A percentile compares a stretch with the other conserved stretches of the same genome.
Evolutionary conservation across 2,113 vertebrate species (phyloP).

Genomic region (Phalacrocorax aristotelis): DNA sequence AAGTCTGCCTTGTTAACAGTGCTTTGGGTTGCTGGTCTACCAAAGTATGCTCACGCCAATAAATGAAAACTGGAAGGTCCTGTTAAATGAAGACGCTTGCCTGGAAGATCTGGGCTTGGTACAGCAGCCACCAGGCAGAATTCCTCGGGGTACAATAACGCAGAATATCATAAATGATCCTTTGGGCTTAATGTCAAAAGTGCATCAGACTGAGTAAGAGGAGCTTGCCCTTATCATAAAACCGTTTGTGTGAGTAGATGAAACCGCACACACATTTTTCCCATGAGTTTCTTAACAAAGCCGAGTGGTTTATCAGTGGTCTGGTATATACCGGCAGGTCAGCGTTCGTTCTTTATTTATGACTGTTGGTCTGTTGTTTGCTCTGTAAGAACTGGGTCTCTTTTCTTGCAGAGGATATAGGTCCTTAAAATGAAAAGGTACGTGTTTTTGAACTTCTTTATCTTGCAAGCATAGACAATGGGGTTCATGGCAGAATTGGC

Average conservation of each 20-base stretch:
- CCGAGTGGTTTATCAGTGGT: background rate
- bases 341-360: rapidly evolving
- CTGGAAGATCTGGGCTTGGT: background rate
- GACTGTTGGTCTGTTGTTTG: background rate
- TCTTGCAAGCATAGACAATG: slow-evolving; percentile 84
- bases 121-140: background rate
- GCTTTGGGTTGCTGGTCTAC: background rate
- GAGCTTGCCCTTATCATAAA: background rate
- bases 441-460: slow-evolving; percentile 81
- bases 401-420: slow-evolving; percentile 41
- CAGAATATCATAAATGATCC: background rate
- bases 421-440: slow-evolving; percentile 75
- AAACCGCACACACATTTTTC: background rate
- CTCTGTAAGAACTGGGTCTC: background rate
- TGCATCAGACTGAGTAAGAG: background rate
- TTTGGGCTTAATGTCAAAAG: background rate
- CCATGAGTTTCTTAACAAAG: background rate
- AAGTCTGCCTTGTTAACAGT: background rate
- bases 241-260: background rate
- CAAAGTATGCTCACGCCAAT: background rate
- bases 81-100: background rate
- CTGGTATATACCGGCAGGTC: background rate
- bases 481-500: slow-evolving; percentile 89
- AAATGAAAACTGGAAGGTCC: background rate
- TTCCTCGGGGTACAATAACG: background rate